Evolutionary conservation across 2,888 invertebrate species (phyloP).

Genomic region (Hypomecis atomaria): DNA sequence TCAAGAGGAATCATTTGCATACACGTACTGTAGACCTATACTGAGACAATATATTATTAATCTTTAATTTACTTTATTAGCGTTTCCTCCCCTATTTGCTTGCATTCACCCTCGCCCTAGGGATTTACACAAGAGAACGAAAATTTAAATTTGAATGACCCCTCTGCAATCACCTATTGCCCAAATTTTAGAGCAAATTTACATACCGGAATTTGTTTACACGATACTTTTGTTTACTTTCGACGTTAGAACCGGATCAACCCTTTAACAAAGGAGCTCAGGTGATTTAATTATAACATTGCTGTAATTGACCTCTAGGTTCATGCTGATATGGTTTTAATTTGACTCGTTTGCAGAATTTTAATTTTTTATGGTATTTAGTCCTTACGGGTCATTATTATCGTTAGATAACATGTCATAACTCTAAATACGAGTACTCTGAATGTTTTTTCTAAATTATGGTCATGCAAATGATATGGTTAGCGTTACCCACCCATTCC

Average conservation of each 20-base stretch:
- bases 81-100: constrained; percentile 68
- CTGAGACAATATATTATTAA: constrained; percentile 83
- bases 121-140: constrained; percentile 76
- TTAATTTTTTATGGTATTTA: too few species aligned
- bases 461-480: too few species aligned
- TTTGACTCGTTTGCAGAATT: neutral
- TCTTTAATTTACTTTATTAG: constrained; percentile 85
- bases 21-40: constrained; percentile 72
- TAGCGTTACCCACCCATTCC: too few species aligned
- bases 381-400: too few species aligned
- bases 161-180: constrained; percentile 62
- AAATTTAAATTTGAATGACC: constrained; percentile 84
- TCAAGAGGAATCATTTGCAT: constrained; percentile 60
- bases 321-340: neutral
- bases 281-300: constrained; percentile 30
- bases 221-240: constrained; percentile 38
- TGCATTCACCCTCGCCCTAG: constrained; percentile 66
- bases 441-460: too few species aligned
- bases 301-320: constrained; percentile 3
- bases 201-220: constrained; percentile 44
- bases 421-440: too few species aligned
- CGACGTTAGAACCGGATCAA: constrained; percentile 25
- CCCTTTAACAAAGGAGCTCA: constrained; percentile 37
- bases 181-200: constrained; percentile 59
- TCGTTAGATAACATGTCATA: too few species aligned